phyloP scores from a whole-genome alignment of 2,888 invertebrate species.

The Galerucella calmariensis region DNA sequence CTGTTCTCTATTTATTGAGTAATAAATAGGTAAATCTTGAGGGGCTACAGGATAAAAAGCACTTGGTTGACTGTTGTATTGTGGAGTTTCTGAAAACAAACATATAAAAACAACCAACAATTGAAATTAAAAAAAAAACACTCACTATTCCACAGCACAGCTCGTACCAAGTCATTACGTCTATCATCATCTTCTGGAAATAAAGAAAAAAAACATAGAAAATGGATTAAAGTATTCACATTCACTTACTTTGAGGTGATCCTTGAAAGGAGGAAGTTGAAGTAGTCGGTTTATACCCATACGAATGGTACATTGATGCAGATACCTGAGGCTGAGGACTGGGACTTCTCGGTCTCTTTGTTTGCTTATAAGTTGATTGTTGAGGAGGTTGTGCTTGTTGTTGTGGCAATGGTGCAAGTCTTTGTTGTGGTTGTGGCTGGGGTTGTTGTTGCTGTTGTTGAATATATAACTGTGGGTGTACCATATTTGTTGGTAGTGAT shows the following conservation, averaged over 20 bases:
- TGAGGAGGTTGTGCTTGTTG: slow-evolving; percentile 47
- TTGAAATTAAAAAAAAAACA: slow-evolving; percentile 51
- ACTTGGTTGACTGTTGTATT: slow-evolving; percentile 66
- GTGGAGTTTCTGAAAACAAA: slow-evolving; percentile 66
- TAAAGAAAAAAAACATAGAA: slow-evolving; percentile 52
- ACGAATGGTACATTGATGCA: slow-evolving; percentile 67
- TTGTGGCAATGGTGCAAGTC: slow-evolving; percentile 58
- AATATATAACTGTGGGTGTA: slow-evolving; percentile 68
- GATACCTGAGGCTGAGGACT: slow-evolving; percentile 69
- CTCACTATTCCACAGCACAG: slow-evolving; percentile 90
- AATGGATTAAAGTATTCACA: too few relatives aligned
- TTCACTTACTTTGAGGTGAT: slow-evolving; percentile 69
- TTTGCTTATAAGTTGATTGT: slow-evolving; percentile 60
- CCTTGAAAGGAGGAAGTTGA: slow-evolving; percentile 72
- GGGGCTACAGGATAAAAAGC: slow-evolving; percentile 68
- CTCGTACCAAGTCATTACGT: slow-evolving; percentile 81
- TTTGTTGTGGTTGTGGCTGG: slow-evolving; percentile 45
- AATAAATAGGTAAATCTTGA: slow-evolving; percentile 64
- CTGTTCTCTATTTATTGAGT: slow-evolving; percentile 60
- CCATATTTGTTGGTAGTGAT: slow-evolving; percentile 66
- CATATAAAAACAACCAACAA: slow-evolving; percentile 27
- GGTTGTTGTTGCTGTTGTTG: slow-evolving; percentile 45
- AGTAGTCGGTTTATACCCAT: slow-evolving; percentile 68
- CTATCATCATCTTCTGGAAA: slow-evolving; percentile 79
- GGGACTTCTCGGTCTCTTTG: slow-evolving; percentile 76